Percentiles rank a stretch among this genome's conserved stretches.
Evolutionary conservation across 1,140 invertebrate genomes (phyloP).

Genomic region (Nebria ingens): DNA sequence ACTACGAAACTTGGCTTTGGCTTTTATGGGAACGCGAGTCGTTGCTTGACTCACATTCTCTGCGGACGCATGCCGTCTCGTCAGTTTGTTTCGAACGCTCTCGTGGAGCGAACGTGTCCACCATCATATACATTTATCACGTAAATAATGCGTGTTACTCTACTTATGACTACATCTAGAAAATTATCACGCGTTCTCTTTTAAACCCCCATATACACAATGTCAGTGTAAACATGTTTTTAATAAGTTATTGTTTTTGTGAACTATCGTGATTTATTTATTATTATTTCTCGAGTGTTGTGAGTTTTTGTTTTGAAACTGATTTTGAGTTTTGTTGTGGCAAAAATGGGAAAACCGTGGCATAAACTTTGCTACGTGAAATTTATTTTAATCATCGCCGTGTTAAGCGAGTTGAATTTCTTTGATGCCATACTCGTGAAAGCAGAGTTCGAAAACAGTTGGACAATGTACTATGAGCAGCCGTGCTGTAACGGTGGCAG

Average conservation of each 20-base stretch:
- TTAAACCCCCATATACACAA: background rate
- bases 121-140: background rate
- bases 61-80: background rate
- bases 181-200: background rate
- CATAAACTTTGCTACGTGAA: background rate
- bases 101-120: background rate
- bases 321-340: background rate
- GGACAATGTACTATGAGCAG: constrained; percentile 35
- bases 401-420: constrained; percentile 8
- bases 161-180: background rate
- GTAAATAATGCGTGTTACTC: constrained; percentile 2
- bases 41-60: background rate
- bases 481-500: constrained; percentile 29
- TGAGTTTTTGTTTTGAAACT: background rate
- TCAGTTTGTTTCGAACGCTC: constrained; percentile 1
- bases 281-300: background rate
- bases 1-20: background rate
- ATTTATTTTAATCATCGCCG: background rate
- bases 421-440: constrained; percentile 13
- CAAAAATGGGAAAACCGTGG: background rate
- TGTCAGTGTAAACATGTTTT: background rate
- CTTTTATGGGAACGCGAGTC: background rate
- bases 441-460: constrained; percentile 34
- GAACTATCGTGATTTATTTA: background rate
- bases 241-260: background rate